Conservation (phyloP, 2,113 vertebrate species). For the Catharus minimus region DNA sequence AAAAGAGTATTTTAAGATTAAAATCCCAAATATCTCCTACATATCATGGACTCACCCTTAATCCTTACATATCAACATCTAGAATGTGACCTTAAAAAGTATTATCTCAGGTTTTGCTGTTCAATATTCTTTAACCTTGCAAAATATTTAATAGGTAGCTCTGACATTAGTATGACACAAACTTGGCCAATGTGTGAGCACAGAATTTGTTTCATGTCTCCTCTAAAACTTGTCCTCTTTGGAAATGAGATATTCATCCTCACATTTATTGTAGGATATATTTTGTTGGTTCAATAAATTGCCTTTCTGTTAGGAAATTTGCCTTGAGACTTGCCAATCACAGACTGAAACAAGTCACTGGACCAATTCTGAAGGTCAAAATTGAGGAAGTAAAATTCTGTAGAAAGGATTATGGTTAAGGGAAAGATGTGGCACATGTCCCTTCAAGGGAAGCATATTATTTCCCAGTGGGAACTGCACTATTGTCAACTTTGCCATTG, state of each 20-base stretch:
- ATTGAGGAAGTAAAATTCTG: not conserved
- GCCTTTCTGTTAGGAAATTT: not conserved
- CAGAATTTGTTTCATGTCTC: not conserved
- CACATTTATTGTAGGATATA: not conserved
- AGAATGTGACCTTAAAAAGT: not conserved
- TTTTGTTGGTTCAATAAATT: not conserved
- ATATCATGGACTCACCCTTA: not conserved
- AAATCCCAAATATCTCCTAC: accelerated
- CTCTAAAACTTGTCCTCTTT: not conserved
- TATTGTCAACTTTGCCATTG: not conserved
- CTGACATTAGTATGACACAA: not conserved
- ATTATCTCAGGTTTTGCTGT: not conserved
- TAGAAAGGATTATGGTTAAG: not conserved
- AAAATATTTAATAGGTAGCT: not conserved
- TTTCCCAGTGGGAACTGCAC: not conserved
- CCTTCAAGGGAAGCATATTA: not conserved
- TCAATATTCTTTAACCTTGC: not conserved
- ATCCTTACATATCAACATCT: not conserved
- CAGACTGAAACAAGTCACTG: not conserved
- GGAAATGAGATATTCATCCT: not conserved
- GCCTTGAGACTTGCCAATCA: not conserved
- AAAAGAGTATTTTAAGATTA: not conserved
- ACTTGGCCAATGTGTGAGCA: not conserved
- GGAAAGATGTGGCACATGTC: not conserved
- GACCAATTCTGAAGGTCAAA: not conserved